A percentile compares a stretch with the other conserved stretches of the same genome.
Evolutionary conservation across 2,888 invertebrate genomes (phyloP).

Genomic region (Sympetrum striolatum): DNA sequence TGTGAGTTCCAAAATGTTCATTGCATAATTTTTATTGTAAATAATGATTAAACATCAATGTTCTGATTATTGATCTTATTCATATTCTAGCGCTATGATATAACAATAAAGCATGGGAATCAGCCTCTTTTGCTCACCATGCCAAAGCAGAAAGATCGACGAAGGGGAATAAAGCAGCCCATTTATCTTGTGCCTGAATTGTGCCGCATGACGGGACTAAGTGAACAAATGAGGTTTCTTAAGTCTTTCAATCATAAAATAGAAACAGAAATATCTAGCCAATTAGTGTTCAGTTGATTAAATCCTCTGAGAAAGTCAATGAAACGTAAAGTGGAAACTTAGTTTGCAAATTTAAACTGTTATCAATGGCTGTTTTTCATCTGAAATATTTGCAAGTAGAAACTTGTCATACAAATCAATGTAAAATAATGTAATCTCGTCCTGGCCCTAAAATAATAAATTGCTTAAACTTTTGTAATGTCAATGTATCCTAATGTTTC

Average conservation of each 20-base stretch:
- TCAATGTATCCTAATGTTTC: too few species aligned
- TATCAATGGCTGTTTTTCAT: too few species aligned
- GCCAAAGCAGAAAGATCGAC: conserved; percentile 57
- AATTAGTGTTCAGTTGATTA: neutral
- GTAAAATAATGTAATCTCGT: too few species aligned
- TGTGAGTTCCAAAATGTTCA: conserved; percentile 46
- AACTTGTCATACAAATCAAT: too few species aligned
- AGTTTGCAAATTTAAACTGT: too few species aligned
- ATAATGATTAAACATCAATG: neutral
- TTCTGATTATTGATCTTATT: neutral
- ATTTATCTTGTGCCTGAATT: conserved; percentile 59
- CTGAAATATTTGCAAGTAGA: too few species aligned
- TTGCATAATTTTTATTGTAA: too few species aligned
- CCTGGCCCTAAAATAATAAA: too few species aligned
- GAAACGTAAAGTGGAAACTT: too few species aligned
- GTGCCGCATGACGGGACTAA: conserved; percentile 58
- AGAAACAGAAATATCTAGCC: neutral
- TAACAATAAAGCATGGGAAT: conserved; percentile 45
- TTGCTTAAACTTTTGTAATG: too few species aligned
- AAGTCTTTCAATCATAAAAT: neutral
- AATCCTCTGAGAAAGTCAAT: neutral
- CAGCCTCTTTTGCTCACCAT: conserved; percentile 59
- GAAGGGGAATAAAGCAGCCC: conserved; percentile 52
- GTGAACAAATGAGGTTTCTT: conserved; percentile 51
- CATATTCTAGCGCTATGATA: conserved; percentile 11